Evolutionary conservation across 2,113 vertebrate species (phyloP), one percentile per base, ranked within the genome.

Genomic region (Vidua macroura): DNA sequence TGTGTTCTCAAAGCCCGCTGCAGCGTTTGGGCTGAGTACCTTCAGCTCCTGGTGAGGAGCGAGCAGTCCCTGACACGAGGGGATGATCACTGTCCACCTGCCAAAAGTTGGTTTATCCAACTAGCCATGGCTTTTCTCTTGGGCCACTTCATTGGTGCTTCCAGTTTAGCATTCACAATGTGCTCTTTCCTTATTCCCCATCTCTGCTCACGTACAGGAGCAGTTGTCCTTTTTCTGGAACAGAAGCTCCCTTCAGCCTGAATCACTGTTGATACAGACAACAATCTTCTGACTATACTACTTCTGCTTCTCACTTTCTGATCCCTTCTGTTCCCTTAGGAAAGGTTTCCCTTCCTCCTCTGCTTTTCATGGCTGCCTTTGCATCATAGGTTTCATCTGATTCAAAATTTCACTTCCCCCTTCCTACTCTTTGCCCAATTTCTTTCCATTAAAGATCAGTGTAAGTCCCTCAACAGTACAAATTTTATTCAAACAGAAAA

Each of bases 21-120:
- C 60, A 41, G 53, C 8, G 0, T 37, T 24, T 18, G 58, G 58
- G 31, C 55, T 25, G 49, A 46, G 9, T 2, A 15, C 25, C 44
- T 67, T 11, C 84, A 73, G 72, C 77, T 73, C 77, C 3, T 7
- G 16, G 13, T 14, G 19, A 69, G 22, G 17, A 31, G 33, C 0
- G 0, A 44, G 31, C 69, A 66, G 37, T 13, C 55, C 59, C 33
- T 10, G 35, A 20, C 8, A 1, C 0, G 4, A 64, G 53, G 63
- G 72, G 16, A 21, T 4, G 13, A 15, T 33, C 30, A 4, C 35
- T 5, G 13, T 13, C 39, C n/a, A 46, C 2, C 33, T 52, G 37
- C 41, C 69, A 37, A 8, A 37, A 58, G 33, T 1, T 72, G 41
- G 41, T 31, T 58, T 35, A 43, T 35, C 53, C 83, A 87, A 1